Base-by-base conservation (phyloP, 2,113 vertebrate species). In the Paracyprichromis sp. region DNA sequence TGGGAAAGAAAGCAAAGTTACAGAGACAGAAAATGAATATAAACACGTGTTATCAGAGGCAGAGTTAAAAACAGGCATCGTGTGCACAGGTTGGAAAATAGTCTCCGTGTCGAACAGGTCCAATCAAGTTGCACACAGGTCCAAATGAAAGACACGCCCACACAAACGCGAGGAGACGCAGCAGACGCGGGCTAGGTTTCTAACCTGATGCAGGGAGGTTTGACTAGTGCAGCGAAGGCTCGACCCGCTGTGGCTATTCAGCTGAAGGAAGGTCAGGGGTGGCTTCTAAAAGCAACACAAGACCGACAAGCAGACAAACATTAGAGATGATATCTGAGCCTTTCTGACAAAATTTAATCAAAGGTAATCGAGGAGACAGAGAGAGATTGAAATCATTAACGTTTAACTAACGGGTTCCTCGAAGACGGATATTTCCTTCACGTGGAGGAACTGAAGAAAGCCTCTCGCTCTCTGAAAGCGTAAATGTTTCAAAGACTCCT, bases 231-330 rank as follows among this genome's bases (percentile, higher is more conserved):
- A 94, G 96, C 95, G 95, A 94, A 96, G 96, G 96, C 93, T 92
- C 86, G 92, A 95, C 90, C 96, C 97, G 91, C 86, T 95, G 89
- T 94, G 97, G 95, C 96, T 94, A 95, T 82, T 97, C 95, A 94
- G 95, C 96, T 95, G 97, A 80, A 29, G 94, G 83, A 96, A 97
- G 96, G 96, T 95, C 95, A 97, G 95, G 76, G 96, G 96, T 93
- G 94, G 91, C 93, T 96, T 98, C 97, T 98, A 97, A 94, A 97
- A 97, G 95, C 95, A 97, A 97, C 97, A 97, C 90, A 92, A 90
- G 80, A 91, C 83, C 86, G 82, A 88, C 84, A 91, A 92, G 81
- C 86, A 87, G 86, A 92, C 43, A 36, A 57, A 63, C 71, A 89
- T 90, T 88, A 79, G 86, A 88, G 45, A 79, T 40, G 84, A 91